Base-by-base conservation (phyloP, 2,888 invertebrate genomes). In the Miltochrista miniata region DNA sequence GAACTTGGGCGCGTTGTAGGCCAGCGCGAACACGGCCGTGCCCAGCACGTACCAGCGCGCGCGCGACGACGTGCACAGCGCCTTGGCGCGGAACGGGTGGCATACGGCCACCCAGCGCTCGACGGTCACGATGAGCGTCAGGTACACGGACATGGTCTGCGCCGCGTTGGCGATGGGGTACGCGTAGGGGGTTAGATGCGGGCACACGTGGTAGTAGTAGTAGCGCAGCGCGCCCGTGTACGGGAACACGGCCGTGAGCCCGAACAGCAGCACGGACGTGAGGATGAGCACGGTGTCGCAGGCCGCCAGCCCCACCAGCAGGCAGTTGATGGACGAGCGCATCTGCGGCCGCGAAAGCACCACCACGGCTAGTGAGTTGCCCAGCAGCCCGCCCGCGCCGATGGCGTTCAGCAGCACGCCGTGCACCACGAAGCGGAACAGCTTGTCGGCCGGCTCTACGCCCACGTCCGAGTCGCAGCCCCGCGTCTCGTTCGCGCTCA, bases 81-180 rank as follows among this genome's bases (percentile, higher is more conserved):
- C 96, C 47, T 97, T 93, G 1, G 98, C 98, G 59, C 95, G 94
- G 45, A 99, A 92, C 0, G 98, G 98, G 79, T 96, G 96, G 77
- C 97, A 97, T 31, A 97, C 97, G 3, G 98, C 98, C 57, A 98
- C 97, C 92, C 98, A 99, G 48, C 99, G 94, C 84, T 98, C 98
- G 72, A 98, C 92, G 0, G 98, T 98, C 50, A 98, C 97, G 59
- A 97, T 97, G 54, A 96, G 92, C 40, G 96, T 96, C 76, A 99
- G 93, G 92, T 98, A 99, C 49, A 98, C 97, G 45, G 98, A 98
- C 55, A 97, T 97, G 59, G 98, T 98, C 89, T 99, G 98, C 48
- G 97, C 96, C 15, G 96, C 96, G 81, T 96, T 94, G 7, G 96
- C 97, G 36, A 98, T 82, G 13, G 98, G 98, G 82, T 95, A 97